These are phyloP conservation scores for Notarius quadriscutis DNA, from an alignment of 2,113 vertebrate genomes.

Conservation along the genomic window DNA sequence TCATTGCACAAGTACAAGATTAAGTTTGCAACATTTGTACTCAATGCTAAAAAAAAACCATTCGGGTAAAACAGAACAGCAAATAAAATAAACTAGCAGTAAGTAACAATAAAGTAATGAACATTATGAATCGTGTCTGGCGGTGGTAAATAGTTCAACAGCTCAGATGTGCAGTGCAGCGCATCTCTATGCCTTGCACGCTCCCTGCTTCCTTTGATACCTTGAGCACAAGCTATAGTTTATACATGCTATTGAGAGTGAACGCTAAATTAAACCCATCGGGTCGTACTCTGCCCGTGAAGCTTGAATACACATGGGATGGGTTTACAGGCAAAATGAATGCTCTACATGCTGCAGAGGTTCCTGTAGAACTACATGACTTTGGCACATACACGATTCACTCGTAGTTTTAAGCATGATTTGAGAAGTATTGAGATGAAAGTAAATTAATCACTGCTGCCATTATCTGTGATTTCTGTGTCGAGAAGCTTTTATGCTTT, in stretches of 20 bases:
- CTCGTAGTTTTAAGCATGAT: not conserved
- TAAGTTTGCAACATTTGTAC: too few relatives aligned
- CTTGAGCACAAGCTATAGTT: not conserved
- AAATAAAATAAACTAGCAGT: too few relatives aligned
- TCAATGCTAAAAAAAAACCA: too few relatives aligned
- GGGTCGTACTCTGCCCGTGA: not conserved
- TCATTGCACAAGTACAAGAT: not conserved
- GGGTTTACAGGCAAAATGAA: not conserved
- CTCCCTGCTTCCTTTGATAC: not conserved
- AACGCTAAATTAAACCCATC: not conserved
- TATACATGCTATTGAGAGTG: not conserved
- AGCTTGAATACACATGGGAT: not conserved
- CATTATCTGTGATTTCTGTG: not conserved
- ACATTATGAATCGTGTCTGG: too few relatives aligned
- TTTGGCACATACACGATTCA: not conserved
- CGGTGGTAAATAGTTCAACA: too few relatives aligned
- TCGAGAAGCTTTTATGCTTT: not conserved
- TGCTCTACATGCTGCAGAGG: not conserved
- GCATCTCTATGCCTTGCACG: not conserved
- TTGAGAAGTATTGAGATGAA: not conserved
- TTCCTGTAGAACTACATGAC: not conserved
- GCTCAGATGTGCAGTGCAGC: too few relatives aligned
- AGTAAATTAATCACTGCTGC: not conserved
- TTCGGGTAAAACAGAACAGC: too few relatives aligned
- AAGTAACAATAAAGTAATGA: too few relatives aligned